phyloP scores from a whole-genome alignment of 2,113 vertebrate genomes.

The Carollia perspicillata region DNA sequence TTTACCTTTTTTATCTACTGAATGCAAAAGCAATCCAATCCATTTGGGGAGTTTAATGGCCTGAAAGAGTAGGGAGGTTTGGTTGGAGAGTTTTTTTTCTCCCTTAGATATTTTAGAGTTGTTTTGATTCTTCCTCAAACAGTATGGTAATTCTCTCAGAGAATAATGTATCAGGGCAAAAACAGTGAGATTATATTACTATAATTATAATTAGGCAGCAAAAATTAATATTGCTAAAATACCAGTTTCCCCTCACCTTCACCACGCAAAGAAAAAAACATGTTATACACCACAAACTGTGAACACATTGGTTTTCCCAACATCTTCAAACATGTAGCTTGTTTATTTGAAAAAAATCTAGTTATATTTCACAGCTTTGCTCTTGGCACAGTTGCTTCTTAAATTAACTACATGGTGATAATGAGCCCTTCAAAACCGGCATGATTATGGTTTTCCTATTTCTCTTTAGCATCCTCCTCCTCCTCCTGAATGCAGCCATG shows the following conservation, averaged over 20 bases:
- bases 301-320: not conserved
- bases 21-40: conserved; percentile 1
- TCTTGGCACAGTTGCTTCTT: not conserved
- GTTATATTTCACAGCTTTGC: not conserved
- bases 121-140: not conserved
- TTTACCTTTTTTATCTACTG: conserved; percentile 6
- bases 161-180: not conserved
- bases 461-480: conserved; percentile 8
- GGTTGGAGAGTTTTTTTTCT: not conserved
- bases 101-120: not conserved
- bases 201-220: not conserved
- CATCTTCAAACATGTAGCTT: not conserved
- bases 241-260: not conserved
- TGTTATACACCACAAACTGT: not conserved
- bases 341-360: conserved; percentile 2
- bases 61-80: not conserved
- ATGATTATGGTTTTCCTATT: not conserved
- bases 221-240: conserved; percentile 25
- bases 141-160: not conserved
- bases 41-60: not conserved
- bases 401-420: conserved; percentile 26
- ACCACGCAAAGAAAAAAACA: conserved; percentile 10
- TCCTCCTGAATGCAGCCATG: not conserved
- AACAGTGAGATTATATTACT: not conserved
- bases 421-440: not conserved